Base-by-base conservation (phyloP, 2,113 vertebrate species). In the Plecotus auritus region DNA sequence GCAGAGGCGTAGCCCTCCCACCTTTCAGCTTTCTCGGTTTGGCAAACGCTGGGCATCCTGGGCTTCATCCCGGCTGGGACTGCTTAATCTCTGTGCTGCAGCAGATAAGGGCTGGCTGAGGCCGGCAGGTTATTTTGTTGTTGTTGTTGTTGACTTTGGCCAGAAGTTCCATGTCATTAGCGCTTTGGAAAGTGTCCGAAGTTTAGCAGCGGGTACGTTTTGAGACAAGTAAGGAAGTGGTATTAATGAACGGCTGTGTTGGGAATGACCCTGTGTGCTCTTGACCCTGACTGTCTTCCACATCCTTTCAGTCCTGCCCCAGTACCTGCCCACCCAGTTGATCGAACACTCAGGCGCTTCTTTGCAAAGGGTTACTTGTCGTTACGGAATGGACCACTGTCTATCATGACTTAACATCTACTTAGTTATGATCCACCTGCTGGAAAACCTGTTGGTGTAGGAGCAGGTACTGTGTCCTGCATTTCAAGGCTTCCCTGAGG, bases 61-160 rank as follows among this genome's bases (percentile, higher is more conserved):
- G 78, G 42, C 59, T 93, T 73, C 67, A 18, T 87, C 35, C 37
- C 66, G 40, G 17, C 13, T 84, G 47, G 64, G 89, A 42, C 18
- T 49, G 23, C 42, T 70, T 90, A 26, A 66, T 95, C 32, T 49
- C 64, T 47, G 37, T 35, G 7, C 28, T 82, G 72, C 49, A 86
- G 49, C 10, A 56, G 64, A 69, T 7, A 72, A 76, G 20, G 26
- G 22, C 16, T 77, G 80, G 32, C 76, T 37, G 42, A 59, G 7
- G 13, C 9, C 76, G 83, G 40, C 18, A 67, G n/a, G 26, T 72
- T 76, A 54, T 95, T 88, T 64, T 40, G 3, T 56, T 90, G 87
- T 90, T 90, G 87, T 90, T 95, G 49, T 84, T 89, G 84, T 61
- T 95, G 95, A 85, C 59, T 72, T 95, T 96, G 94, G 80, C 84